A percentile compares a stretch with the other conserved stretches of the same genome.
These are phyloP conservation scores for Caerostris extrusa DNA, from an alignment of 1,140 invertebrate species.

Conservation along the genomic window DNA sequence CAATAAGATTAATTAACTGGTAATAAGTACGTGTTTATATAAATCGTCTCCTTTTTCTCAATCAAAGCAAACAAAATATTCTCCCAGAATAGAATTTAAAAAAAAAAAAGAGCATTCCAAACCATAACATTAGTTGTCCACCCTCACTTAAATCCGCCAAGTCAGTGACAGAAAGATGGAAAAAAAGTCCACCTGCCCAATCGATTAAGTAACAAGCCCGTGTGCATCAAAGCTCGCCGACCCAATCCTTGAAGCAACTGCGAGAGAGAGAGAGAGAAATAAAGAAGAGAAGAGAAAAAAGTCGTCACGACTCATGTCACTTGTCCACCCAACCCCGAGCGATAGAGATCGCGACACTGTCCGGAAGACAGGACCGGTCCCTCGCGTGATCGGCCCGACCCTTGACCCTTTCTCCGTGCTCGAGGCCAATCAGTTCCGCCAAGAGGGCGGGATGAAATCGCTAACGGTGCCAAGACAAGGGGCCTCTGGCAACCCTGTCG, in stretches of 20 bases:
- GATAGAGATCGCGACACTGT: conserved; percentile 44
- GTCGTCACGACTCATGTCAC: conserved; percentile 44
- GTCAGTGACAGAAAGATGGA: background rate
- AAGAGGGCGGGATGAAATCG: conserved; percentile 24
- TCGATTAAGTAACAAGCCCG: conserved; percentile 41
- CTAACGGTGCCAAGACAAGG: conserved; percentile 24
- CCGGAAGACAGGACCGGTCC: conserved; percentile 36
- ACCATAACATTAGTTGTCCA: background rate
- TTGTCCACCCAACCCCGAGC: background rate
- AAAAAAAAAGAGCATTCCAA: too few species aligned
- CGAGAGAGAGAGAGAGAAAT: background rate
- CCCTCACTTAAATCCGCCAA: background rate
- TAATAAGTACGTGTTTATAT: too few species aligned
- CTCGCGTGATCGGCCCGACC: conserved; percentile 45
- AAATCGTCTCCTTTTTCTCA: too few species aligned
- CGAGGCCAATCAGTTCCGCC: conserved; percentile 58
- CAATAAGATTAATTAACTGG: too few species aligned
- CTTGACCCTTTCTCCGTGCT: conserved; percentile 37
- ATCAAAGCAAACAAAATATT: too few species aligned
- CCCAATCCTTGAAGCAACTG: conserved; percentile 19
- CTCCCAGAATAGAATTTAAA: too few species aligned
- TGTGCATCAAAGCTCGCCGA: background rate
- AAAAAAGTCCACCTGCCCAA: background rate
- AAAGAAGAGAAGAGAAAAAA: background rate
- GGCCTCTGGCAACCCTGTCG: background rate